Conservation (phyloP, 2,888 invertebrate species). For the Lochmaea capreae region DNA sequence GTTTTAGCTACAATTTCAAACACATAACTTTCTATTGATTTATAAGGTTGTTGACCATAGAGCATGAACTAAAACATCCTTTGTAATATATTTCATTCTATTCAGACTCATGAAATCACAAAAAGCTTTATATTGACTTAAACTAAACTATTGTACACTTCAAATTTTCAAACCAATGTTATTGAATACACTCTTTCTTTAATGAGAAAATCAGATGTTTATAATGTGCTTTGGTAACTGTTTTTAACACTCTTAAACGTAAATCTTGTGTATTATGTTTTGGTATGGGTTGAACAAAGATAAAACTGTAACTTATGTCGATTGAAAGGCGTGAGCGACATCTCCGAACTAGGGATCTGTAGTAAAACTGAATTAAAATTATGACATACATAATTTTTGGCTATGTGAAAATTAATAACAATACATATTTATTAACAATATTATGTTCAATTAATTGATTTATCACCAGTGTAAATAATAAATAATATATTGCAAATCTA, state of each 20-base stretch:
- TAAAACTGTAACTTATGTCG: not conserved
- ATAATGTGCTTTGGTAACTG: slow-evolving; percentile 41
- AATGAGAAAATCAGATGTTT: slow-evolving; percentile 53
- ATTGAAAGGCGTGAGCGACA: not conserved
- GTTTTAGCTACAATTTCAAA: not conserved
- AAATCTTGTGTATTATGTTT: not conserved
- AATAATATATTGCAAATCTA: too few relatives aligned
- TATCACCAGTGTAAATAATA: too few relatives aligned
- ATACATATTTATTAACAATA: too few relatives aligned
- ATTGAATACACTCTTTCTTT: slow-evolving; percentile 18
- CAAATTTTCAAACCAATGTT: not conserved
- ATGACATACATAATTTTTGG: too few relatives aligned
- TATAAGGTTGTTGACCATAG: slow-evolving; percentile 13
- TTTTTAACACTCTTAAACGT: not conserved
- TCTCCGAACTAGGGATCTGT: not conserved
- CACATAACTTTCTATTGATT: slow-evolving; percentile 30
- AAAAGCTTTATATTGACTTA: not conserved
- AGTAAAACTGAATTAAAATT: not conserved
- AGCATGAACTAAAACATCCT: not conserved
- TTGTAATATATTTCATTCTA: not conserved
- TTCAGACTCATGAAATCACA: not conserved
- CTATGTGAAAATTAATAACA: too few relatives aligned
- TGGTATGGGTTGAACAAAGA: not conserved
- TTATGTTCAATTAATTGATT: too few relatives aligned
- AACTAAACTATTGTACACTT: not conserved